Base-by-base conservation (phyloP, 2,113 vertebrate genomes). In the Hirundichthys speculiger region DNA sequence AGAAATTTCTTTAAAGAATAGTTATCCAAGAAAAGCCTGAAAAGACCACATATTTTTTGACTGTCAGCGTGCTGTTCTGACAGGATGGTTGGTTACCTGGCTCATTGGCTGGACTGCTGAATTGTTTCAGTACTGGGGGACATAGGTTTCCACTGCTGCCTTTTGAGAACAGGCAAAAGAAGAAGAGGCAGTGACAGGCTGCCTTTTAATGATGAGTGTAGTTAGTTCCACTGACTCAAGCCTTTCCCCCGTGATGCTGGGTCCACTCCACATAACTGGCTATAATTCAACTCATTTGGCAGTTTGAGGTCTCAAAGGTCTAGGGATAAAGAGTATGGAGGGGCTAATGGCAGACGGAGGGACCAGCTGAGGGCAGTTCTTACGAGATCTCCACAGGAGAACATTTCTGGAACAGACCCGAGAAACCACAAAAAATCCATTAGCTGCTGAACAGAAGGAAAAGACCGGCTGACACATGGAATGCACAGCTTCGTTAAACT, bases 261-360 rank as follows among this genome's bases (percentile, higher is more conserved):
- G 86, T 90, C 83, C 84, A 90, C 91, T 91, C 89, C 88, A 90
- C 83, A 86, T 92, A 92, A 91, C 90, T 90, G 88, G 89, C 82
- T 88, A 92, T 89, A 93, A 93, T 92, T 94, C 91, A 93, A 86
- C 87, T 90, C 84, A 88, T 87, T 91, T 93, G 91, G 89, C 91
- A 93, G 88, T 88, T 93, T 86, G 88, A 82, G 87, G 88, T 92
- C 92, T 92, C 90, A 6, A 50, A 93, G 86, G 90, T 92, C 88
- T 75, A 68, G 69, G 85, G 84, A 89, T 90, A 90, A 94, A 93
- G 91, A 87, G 87, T 88, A 80, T 64, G 83, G 82, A 88, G 89
- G 87, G 81, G 86, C 86, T 88, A 89, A 87, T 90, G 88, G 91
- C 91, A 90, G 90, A 85, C 56, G 59, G 70, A 85, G 69, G 68